Base-by-base conservation (phyloP, 1,140 invertebrate genomes). In the Lysiphlebus fabarum region DNA sequence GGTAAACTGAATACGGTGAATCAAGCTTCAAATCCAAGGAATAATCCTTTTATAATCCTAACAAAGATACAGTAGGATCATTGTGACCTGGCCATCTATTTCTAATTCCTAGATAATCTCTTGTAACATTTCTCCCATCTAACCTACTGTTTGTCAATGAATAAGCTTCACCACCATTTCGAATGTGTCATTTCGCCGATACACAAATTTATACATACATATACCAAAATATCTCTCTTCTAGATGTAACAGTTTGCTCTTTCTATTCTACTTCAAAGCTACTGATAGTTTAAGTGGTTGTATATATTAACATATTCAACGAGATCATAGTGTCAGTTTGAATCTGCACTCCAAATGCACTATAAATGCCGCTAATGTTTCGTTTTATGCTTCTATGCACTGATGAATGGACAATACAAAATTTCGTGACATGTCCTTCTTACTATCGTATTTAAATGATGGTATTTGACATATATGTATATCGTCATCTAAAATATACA, bases 31-130 rank as follows among this genome's bases (percentile, higher is more conserved):
- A 71, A 70, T 69, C 69, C 69, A 44, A 63, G 43, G 61, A 55
- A 67, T 71, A 71, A 73, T 73, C 70, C 70, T 67, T 67, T 63
- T 26, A 67, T 68, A 71, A 75, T 73, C 71, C 68, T 51, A 56
- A 37, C 17, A 61, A 65, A 68, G 65, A 70, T 66, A 59, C 66
- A 58, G 36, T 50, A 17, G 65, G 65, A 67, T 70, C 67, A 64
- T 61, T 64, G 59, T 64, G 65, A 69, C 69, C 62, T 57, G 58
- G 60, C 67, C 67, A 73, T 73, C 67, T 67, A 74, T 75, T 75
- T 70, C 68, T 71, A 73, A 70, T 73, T 67, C 66, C 65, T 47
- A 33, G 17, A 48, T 74, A 74, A 73, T 74, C 71, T 70, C 63
- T 66, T 59, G 56, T 59, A 44, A 37, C 48, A 14, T 55, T 57